phyloP scores from a whole-genome alignment of 2,113 vertebrate genomes.

The Acrocephalus kingi region DNA sequence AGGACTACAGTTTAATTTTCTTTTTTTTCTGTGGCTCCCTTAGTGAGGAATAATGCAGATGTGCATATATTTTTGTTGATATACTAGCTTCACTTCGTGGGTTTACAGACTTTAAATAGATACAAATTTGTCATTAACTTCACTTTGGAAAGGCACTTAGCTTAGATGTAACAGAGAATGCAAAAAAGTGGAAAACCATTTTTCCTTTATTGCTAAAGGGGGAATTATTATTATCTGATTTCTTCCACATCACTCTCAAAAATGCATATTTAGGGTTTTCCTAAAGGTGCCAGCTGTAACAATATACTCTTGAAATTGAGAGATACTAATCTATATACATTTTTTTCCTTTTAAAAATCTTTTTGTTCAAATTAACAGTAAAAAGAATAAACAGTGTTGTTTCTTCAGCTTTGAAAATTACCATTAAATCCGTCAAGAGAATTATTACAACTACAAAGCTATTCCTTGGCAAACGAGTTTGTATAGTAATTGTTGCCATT shows the following conservation, averaged over 20 bases:
- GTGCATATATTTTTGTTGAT: not conserved
- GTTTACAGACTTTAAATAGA: not conserved
- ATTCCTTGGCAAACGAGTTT: not conserved
- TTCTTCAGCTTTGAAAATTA: not conserved
- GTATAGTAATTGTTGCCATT: not conserved
- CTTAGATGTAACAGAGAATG: not conserved
- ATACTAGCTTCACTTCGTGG: not conserved
- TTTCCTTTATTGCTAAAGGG: not conserved
- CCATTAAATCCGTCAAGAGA: not conserved
- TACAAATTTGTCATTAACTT: not conserved
- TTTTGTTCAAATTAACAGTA: not conserved
- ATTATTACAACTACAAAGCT: not conserved
- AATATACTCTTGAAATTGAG: not conserved
- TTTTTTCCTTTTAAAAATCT: not conserved
- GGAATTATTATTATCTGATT: not conserved
- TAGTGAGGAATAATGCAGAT: not conserved
- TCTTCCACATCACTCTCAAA: not conserved
- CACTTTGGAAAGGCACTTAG: not conserved
- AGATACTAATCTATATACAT: not conserved
- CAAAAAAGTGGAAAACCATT: not conserved
- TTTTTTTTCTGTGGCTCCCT: not conserved
- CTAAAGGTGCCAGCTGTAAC: not conserved
- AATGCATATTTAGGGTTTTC: not conserved
- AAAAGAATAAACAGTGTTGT: not conserved
- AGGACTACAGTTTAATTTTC: not conserved